Percentiles rank a stretch among this genome's conserved stretches.
phyloP scores from a whole-genome alignment of 2,113 vertebrate species.

The Ceratotherium simum region DNA sequence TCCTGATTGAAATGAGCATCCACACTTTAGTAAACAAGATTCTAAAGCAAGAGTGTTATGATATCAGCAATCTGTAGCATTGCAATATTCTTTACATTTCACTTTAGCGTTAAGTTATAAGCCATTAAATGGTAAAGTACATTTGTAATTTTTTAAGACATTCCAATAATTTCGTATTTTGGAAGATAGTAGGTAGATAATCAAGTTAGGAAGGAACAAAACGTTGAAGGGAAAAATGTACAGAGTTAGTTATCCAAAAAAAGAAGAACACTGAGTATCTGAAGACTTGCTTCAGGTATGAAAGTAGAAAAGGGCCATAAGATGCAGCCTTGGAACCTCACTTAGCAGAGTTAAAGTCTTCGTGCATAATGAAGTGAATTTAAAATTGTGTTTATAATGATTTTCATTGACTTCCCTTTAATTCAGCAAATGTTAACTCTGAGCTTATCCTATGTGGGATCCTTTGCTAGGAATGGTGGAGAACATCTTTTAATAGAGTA shows the following conservation, averaged over 20 bases:
- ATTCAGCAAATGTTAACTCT: neutral
- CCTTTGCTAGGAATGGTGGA: neutral
- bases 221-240: neutral
- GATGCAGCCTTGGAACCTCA: neutral
- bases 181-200: neutral
- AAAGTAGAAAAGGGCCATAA: neutral
- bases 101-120: neutral
- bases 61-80: neutral
- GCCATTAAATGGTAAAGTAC: neutral
- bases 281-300: neutral
- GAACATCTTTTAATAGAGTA: neutral
- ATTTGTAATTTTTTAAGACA: neutral
- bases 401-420: neutral
- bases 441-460: neutral
- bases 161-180: neutral
- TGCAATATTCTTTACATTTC: neutral
- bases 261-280: neutral
- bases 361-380: neutral
- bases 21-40: neutral
- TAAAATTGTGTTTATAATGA: neutral
- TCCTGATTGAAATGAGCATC: neutral
- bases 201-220: neutral
- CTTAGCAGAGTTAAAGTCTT: neutral
- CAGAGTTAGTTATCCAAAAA: neutral
- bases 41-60: neutral